These are phyloP conservation scores for Pyrrhopygopsis socrates DNA, from an alignment of 2,888 invertebrate species.

Conservation along the genomic window DNA sequence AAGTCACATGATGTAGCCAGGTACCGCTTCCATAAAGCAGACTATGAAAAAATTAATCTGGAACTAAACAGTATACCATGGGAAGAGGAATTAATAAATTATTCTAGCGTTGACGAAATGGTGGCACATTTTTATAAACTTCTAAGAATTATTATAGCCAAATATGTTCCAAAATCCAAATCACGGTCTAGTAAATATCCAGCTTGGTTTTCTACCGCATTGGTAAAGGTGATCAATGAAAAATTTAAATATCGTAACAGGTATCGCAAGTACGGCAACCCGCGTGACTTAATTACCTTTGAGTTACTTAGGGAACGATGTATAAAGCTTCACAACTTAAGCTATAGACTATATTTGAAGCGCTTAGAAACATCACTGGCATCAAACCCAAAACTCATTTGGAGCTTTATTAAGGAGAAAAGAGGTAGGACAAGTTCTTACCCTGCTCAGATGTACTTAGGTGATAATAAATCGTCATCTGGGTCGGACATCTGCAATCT, in stretches of 20 bases:
- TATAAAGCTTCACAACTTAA: neutral
- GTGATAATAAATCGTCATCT: neutral
- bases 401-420: constrained; percentile 19
- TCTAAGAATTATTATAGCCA: neutral
- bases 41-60: neutral
- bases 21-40: neutral
- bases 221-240: constrained; percentile 19
- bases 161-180: constrained; percentile 8
- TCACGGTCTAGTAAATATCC: constrained; percentile 35
- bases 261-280: constrained; percentile 68
- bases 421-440: neutral
- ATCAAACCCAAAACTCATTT: constrained; percentile 21
- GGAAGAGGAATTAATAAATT: neutral
- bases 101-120: neutral
- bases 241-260: constrained; percentile 37
- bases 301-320: constrained; percentile 24
- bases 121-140: neutral
- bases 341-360: neutral
- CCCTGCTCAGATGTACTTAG: constrained; percentile 1
- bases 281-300: constrained; percentile 43
- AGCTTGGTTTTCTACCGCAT: constrained; percentile 50
- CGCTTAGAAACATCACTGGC: constrained; percentile 5
- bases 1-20: neutral
- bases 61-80: neutral
- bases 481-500: constrained; percentile 19